Conservation (phyloP, 2,888 invertebrate genomes). For the Melolontha melolontha region DNA sequence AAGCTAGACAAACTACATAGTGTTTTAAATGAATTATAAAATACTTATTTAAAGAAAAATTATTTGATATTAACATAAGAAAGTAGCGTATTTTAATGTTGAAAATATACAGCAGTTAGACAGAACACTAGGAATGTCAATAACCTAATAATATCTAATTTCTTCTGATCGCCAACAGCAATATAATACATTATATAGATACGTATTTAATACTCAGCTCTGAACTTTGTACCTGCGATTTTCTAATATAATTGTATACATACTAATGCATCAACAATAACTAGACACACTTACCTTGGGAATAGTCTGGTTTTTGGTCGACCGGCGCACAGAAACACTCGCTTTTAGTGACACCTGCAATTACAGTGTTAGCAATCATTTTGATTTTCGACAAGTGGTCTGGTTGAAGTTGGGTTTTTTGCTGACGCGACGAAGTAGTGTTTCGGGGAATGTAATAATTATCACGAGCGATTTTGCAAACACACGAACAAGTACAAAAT, state of each 20-base stretch:
- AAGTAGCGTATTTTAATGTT: too few species aligned
- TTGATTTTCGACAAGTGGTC: constrained; percentile 1
- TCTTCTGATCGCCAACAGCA: too few species aligned
- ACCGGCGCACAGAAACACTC: constrained; percentile 53
- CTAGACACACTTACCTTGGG: constrained; percentile 49
- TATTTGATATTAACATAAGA: too few species aligned
- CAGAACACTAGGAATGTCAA: constrained; percentile 1
- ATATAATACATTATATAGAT: not conserved
- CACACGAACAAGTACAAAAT: not conserved
- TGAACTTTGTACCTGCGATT: constrained; percentile 23
- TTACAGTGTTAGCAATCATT: constrained; percentile 53
- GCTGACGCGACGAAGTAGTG: not conserved
- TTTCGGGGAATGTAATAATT: too few species aligned
- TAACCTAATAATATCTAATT: constrained; percentile 11
- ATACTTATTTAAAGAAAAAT: too few species aligned
- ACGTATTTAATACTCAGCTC: constrained; percentile 2
- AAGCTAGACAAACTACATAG: not conserved
- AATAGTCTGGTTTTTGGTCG: constrained; percentile 46
- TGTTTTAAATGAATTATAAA: too few species aligned
- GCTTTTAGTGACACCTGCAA: constrained; percentile 57
- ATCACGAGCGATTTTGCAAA: too few species aligned
- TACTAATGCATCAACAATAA: not conserved
- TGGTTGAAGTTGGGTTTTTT: not conserved
- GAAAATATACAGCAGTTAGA: not conserved
- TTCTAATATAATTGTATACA: not conserved